Conservation (phyloP, 2,113 vertebrate genomes). For the Ancistrus triradiatus region DNA sequence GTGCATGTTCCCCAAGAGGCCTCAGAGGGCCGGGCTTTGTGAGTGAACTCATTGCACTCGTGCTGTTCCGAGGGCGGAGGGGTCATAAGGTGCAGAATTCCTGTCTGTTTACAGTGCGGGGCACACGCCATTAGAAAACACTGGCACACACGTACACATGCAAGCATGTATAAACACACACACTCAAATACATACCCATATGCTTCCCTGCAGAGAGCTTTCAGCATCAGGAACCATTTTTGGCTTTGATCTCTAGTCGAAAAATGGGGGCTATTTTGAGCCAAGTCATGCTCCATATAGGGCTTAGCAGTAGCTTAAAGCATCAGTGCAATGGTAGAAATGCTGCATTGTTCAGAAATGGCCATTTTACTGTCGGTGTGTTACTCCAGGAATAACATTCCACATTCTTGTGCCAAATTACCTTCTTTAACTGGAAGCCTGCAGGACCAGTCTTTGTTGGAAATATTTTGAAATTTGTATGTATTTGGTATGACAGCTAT, state of each 20-base stretch:
- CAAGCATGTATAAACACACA: conserved; percentile 20
- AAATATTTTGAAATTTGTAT: too few species aligned
- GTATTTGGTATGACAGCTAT: too few species aligned
- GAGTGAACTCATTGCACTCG: conserved; percentile 42
- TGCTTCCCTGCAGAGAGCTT: not conserved
- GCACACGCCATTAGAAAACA: conserved; percentile 38
- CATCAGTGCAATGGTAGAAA: too few species aligned
- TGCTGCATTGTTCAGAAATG: too few species aligned
- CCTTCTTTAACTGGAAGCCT: too few species aligned
- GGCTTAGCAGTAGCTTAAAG: too few species aligned
- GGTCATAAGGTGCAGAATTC: conserved; percentile 47
- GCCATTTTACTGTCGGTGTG: too few species aligned
- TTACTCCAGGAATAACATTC: too few species aligned
- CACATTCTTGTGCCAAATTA: too few species aligned
- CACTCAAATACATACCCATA: not conserved
- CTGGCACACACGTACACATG: conserved; percentile 16
- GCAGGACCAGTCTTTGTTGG: too few species aligned
- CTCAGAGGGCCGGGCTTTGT: conserved; percentile 34
- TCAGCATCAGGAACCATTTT: not conserved
- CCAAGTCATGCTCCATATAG: too few species aligned
- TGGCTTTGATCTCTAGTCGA: conserved; percentile 39
- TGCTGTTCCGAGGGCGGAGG: conserved; percentile 31
- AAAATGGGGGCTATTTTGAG: conserved; percentile 45
- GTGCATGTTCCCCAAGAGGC: conserved; percentile 42
- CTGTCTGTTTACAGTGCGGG: conserved; percentile 45